A percentile compares a stretch with the other conserved stretches of the same genome.
Evolutionary conservation across 2,797 vertebrate species (phyloP).

Genomic region (Spondyliosoma cantharus): DNA sequence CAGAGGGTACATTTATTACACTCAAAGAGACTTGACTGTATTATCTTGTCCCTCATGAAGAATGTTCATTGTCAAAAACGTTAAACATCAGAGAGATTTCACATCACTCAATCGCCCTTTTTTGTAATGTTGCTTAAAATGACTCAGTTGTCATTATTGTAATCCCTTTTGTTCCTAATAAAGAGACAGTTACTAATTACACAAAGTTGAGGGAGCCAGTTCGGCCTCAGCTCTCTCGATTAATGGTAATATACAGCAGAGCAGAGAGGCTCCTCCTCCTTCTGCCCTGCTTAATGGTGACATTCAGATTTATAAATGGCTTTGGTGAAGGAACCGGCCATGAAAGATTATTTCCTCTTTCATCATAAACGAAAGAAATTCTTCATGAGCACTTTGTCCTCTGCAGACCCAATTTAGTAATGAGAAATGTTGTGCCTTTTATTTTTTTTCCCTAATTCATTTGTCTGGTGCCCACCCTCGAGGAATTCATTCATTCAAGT

Average conservation of each 20-base stretch:
- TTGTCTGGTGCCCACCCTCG: slow-evolving; percentile 73
- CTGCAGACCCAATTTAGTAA: slow-evolving; percentile 87
- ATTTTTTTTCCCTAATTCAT: slow-evolving; percentile 69
- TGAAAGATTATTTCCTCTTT: slow-evolving; percentile 85
- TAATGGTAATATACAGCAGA: slow-evolving; percentile 74
- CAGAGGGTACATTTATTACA: slow-evolving; percentile 50
- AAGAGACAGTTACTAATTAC: slow-evolving; percentile 74
- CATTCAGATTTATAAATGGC: slow-evolving; percentile 84
- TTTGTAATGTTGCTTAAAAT: slow-evolving; percentile 51
- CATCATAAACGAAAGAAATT: slow-evolving; percentile 82
- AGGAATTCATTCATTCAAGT: slow-evolving; percentile 84
- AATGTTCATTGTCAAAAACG: slow-evolving; percentile 48
- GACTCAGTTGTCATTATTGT: slow-evolving; percentile 59
- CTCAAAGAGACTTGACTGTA: slow-evolving; percentile 43
- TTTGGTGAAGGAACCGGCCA: slow-evolving; percentile 78
- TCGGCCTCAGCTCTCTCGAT: slow-evolving; percentile 70
- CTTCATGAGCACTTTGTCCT: slow-evolving; percentile 82
- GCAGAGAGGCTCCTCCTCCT: slow-evolving; percentile 54
- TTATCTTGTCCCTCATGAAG: slow-evolving; percentile 56
- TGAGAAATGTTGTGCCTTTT: slow-evolving; percentile 81
- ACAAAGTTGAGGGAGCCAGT: slow-evolving; percentile 75
- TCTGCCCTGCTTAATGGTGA: slow-evolving; percentile 75
- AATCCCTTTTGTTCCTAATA: slow-evolving; percentile 65
- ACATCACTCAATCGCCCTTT: slow-evolving; percentile 37
- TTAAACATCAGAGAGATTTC: slow-evolving; percentile 51